Evolutionary conservation across 2,888 invertebrate genomes (phyloP).

Genomic region (Amitus sp.): DNA sequence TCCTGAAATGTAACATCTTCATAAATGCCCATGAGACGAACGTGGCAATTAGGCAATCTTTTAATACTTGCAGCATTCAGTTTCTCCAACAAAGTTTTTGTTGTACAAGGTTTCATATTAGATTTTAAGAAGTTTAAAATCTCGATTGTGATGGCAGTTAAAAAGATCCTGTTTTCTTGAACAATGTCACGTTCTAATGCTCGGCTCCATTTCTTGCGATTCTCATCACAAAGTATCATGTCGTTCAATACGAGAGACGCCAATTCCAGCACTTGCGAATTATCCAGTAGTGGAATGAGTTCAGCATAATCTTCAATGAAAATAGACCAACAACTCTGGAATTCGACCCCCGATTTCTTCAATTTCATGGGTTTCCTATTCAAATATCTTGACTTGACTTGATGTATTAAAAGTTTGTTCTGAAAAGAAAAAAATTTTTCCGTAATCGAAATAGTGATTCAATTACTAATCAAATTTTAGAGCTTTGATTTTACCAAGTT

Average conservation of each 20-base stretch:
- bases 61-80: slow-evolving; percentile 22
- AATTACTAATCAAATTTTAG: no score
- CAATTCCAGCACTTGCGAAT: slow-evolving; percentile 13
- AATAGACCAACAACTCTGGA: slow-evolving; percentile 2
- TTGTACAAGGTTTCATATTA: slow-evolving; percentile 9
- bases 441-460: slow-evolving; percentile 7
- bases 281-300: slow-evolving; percentile 5
- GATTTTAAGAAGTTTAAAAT: slow-evolving; percentile 10
- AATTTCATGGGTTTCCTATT: not conserved
- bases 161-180: slow-evolving; percentile 10
- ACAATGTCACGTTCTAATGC: slow-evolving; percentile 4
- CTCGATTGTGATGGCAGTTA: slow-evolving; percentile 12
- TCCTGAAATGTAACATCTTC: not conserved
- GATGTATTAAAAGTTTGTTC: slow-evolving; percentile 13
- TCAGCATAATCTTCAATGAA: slow-evolving; percentile 4
- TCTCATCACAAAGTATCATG: slow-evolving; percentile 1
- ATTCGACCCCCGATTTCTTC: not conserved
- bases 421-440: slow-evolving; percentile 16
- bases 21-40: not conserved
- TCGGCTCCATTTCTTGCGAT: not conserved
- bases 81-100: slow-evolving; percentile 9
- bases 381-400: not conserved
- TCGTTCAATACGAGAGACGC: slow-evolving; percentile 5
- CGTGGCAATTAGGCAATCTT: not conserved
- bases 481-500: slow-evolving; percentile 48